Evolutionary conservation across 2,113 vertebrate species (phyloP).

Genomic region (Marmota flaviventris): DNA sequence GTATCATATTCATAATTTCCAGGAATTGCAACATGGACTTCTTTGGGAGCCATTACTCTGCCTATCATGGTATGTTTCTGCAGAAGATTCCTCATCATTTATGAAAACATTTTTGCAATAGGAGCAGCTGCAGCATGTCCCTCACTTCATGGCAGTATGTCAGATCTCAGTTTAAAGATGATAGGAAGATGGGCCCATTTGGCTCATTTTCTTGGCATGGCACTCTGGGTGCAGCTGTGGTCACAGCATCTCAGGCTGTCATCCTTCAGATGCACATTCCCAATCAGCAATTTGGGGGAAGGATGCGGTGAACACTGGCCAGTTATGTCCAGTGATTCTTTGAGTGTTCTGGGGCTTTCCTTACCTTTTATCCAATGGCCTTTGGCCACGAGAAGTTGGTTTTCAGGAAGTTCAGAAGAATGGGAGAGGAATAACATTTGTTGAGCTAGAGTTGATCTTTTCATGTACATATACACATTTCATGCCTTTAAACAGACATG

Average conservation of each 20-base stretch:
- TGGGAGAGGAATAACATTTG: neutral
- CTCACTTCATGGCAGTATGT: neutral
- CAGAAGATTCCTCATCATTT: neutral
- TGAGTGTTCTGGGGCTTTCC: neutral
- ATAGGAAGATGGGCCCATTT: neutral
- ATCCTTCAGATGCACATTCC: neutral
- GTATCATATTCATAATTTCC: neutral
- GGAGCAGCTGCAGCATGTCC: neutral
- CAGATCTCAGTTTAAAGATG: neutral
- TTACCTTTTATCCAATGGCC: neutral
- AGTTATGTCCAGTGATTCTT: neutral
- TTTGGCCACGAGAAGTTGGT: neutral
- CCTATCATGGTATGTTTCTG: neutral
- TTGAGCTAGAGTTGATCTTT: neutral
- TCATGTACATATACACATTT: neutral
- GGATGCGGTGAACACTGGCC: neutral
- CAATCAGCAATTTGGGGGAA: neutral
- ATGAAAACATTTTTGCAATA: neutral
- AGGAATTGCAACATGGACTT: accelerated
- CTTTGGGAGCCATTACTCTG: neutral
- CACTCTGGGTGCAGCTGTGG: neutral
- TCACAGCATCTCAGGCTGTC: neutral
- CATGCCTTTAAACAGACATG: neutral
- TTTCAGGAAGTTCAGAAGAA: neutral
- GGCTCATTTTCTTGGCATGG: slow-evolving; percentile 10